Base-by-base conservation (phyloP, 2,113 vertebrate species). In the Apaloderma vittatum region DNA sequence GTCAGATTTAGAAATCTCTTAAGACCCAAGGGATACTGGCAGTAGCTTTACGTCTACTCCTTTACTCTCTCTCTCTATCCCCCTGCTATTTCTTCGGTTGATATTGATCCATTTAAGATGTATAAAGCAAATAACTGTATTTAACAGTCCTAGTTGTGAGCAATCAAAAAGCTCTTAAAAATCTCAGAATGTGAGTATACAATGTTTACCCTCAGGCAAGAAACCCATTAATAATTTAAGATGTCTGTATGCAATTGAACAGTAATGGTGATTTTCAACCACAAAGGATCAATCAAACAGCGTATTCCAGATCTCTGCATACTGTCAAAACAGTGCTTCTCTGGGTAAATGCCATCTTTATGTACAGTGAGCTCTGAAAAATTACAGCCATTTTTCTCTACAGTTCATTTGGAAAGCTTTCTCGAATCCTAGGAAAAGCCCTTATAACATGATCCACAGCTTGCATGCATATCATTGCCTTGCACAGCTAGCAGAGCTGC, bases 61-160 rank as follows among this genome's bases (percentile, higher is more conserved):
- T 89, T 91, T 88, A 68, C 46, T 59, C 29, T 79, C 40, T 7
- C 7, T 86, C 51, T 46, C 62, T 75, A 75, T 73, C 29, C 36
- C 57, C 75, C n/a, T 45, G 70, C 18, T 72, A 71, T 65, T 97
- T 88, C 76, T 76, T 75, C 71, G 68, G 77, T 45, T 88, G 70
- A 49, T 96, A 96, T 82, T 49, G 91, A 94, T 96, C 84, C 57
- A 76, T 87, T 85, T 82, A 85, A 85, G 46, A 91, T 43, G 66
- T 75, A 95, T 82, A 94, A 96, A 96, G 77, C 76, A 95, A 96
- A 95, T 90, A 96, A 93, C 80, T 81, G 52, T 96, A 96, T 91
- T 96, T 96, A 96, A 94, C 74, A 91, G 70, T 66, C 77, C 58
- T 93, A 61, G 87, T 91, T 94, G 81, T 65, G 78, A 85, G 58